Evolutionary conservation across 2,113 vertebrate species (phyloP).

Genomic region (Diphyllodes magnificus): DNA sequence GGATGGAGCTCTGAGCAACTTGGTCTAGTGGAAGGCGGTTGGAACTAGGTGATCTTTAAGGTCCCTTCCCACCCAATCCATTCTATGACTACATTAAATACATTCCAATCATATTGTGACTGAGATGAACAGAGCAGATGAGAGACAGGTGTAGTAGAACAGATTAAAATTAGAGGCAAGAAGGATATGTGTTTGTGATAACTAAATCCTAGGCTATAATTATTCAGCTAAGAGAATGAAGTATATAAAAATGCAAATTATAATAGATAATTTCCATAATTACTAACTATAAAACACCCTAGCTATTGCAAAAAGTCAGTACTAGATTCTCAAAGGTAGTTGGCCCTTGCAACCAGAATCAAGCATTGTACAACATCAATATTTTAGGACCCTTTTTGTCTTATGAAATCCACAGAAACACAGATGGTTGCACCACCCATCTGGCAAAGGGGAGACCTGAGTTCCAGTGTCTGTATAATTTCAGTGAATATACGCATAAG

Average conservation of each 20-base stretch:
- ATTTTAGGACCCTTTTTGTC: not conserved
- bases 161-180: slow-evolving; percentile 21
- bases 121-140: not conserved
- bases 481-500: not conserved
- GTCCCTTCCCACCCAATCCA: not conserved
- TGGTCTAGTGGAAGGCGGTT: not conserved
- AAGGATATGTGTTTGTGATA: not conserved
- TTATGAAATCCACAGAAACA: not conserved
- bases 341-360: not conserved
- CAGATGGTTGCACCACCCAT: not conserved
- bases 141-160: slow-evolving; percentile 30
- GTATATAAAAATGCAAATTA: slow-evolving; percentile 43
- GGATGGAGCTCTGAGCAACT: not conserved
- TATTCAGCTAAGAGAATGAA: slow-evolving; percentile 27
- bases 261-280: slow-evolving; percentile 43
- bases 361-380: not conserved
- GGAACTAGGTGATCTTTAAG: not conserved
- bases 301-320: not conserved
- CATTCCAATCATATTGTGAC: not conserved
- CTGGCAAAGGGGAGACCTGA: not conserved
- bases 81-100: not conserved
- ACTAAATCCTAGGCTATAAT: slow-evolving; percentile 40
- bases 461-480: not conserved
- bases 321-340: not conserved
- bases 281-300: slow-evolving; percentile 19